A percentile compares a stretch with the other conserved stretches of the same genome.
Evolutionary conservation across 2,888 invertebrate genomes (phyloP).

Genomic region (Melanargia galathea): DNA sequence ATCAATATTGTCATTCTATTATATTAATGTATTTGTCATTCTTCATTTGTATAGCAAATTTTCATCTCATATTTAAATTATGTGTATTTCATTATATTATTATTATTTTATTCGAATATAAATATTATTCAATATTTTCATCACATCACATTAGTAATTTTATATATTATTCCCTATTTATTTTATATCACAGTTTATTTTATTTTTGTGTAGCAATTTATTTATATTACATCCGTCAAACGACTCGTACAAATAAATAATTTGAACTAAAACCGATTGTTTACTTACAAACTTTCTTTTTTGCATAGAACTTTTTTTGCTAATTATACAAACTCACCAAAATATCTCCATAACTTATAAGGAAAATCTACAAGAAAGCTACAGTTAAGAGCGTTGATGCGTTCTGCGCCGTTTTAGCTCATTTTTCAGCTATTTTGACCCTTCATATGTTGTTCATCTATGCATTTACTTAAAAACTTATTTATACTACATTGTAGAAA

Average conservation of each 20-base stretch:
- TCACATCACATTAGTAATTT: slow-evolving; percentile 16
- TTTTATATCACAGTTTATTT: slow-evolving; percentile 37
- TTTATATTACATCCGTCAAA: slow-evolving; percentile 37
- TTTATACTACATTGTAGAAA: too few species aligned
- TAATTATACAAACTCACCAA: too few species aligned
- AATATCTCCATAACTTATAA: too few species aligned
- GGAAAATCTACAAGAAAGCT: background rate
- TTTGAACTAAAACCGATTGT: slow-evolving; percentile 38
- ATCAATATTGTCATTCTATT: background rate
- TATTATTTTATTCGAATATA: too few species aligned
- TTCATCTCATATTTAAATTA: slow-evolving; percentile 33
- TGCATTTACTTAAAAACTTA: too few species aligned
- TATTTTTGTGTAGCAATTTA: slow-evolving; percentile 25
- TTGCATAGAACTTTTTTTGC: background rate
- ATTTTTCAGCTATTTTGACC: too few species aligned
- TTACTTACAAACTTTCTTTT: slow-evolving; percentile 13
- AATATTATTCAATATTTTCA: slow-evolving; percentile 22
- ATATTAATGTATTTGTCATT: slow-evolving; percentile 19
- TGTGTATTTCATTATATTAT: slow-evolving; percentile 35
- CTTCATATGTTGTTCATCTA: too few species aligned
- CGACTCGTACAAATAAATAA: slow-evolving; percentile 78
- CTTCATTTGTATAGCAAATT: slow-evolving; percentile 30
- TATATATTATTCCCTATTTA: slow-evolving; percentile 30
- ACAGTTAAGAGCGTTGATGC: too few species aligned
- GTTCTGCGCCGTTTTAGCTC: too few species aligned